Evolutionary conservation across 2,797 vertebrate genomes (phyloP), one percentile per base, ranked within the genome.

Genomic region (Catostomus latipinnis): DNA sequence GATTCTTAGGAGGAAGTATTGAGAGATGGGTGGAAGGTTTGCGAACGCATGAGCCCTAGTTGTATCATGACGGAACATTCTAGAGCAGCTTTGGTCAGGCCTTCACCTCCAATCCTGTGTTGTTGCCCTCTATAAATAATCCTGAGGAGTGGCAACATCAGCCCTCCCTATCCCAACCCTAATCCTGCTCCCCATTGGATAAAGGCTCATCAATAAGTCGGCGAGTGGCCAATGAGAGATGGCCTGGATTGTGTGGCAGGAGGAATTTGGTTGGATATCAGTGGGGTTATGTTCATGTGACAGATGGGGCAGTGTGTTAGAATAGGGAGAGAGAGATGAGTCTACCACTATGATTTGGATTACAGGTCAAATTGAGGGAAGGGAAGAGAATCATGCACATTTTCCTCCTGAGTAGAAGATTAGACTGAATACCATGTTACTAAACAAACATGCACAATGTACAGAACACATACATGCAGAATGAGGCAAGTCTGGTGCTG

Each of bases 101-200:
- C 58, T 16, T 73, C 70, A 45, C 75, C 70, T 81, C 85, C 88
- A 91, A 91, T 92, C 90, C 91, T 84, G 85, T 83, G 81, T 76
- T 87, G 85, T 86, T 84, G 81, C 84, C 85, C 85, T 82, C 71
- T 71, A 74, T 80, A 85, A 88, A 88, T 92, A 92, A 92, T 92
- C 90, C 90, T 9, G 80, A 56, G 63, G 80, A 58, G 12, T 67
- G 68, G 49, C 11, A 18, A 48, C 50, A 65, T 11, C 48, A 57
- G 50, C 81, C 16, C 11, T 12, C 22, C 76, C 74, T 65, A 49
- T 49, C 57, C 76, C 50, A 49, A 62, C 65, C 54, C 68, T 89
- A 84, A 89, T 88, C 88, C 81, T 8, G 74, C 45, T 74, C 16
- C 69, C 81, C 70, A 90, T 87, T 90, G 90, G 90, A 65, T 80